Conservation (phyloP, 37 sponge, comb jelly and placozoan species). For the Eunapius fragilis region DNA sequence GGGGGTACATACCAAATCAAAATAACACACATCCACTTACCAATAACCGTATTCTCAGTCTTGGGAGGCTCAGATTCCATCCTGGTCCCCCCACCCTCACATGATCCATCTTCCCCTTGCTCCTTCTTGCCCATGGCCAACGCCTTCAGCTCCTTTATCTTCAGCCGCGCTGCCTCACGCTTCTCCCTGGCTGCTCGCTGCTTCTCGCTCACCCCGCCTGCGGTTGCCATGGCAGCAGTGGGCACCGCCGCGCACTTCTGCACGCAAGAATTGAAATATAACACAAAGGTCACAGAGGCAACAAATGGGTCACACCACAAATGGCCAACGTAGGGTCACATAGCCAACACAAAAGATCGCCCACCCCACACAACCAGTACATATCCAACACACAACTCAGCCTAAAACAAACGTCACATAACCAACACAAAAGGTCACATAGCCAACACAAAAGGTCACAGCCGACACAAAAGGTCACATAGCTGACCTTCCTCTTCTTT, state of each 20-base stretch:
- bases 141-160: conserved; percentile 49
- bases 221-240: background rate
- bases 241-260: background rate
- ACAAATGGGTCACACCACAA: no score
- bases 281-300: no score
- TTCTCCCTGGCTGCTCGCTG: conserved; percentile 63
- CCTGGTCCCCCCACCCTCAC: background rate
- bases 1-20: no score
- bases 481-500: conserved; percentile 22
- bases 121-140: conserved; percentile 1
- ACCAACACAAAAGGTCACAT: no score
- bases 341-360: background rate
- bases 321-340: no score
- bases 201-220: background rate
- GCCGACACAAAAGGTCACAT: background rate
- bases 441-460: background rate
- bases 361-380: background rate
- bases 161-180: conserved; percentile 27
- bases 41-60: background rate
- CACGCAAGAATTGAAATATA: no score
- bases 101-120: conserved; percentile 2
- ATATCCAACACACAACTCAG: no score
- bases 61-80: no score
- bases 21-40: background rate
- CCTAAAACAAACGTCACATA: no score